Evolutionary conservation across 2,113 vertebrate genomes (phyloP), one percentile per base, ranked within the genome.

Genomic region (Microcebus tavaratra): DNA sequence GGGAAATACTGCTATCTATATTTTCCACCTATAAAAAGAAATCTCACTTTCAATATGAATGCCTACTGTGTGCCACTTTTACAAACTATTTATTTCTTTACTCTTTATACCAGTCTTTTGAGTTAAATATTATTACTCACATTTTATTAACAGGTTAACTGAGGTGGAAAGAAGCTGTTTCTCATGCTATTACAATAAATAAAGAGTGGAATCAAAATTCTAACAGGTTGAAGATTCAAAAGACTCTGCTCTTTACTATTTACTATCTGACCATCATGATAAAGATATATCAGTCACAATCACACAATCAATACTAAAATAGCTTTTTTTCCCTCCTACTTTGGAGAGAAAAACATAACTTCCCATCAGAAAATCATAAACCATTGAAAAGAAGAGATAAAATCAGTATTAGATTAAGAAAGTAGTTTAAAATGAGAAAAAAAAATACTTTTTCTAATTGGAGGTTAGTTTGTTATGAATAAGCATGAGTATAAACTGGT

Each of bases 341-440:
- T 86, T 87, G 9, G 5, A 87, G 15, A 59, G 10, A 92, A 92
- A 96, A 59, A 20, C 6, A 91, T 86, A 72, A 73, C 29, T 86
- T 65, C 34, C 93, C 39, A 59, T 55, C 50, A 91, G n/a, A 88
- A 92, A 91, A 93, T 72, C 31, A 79, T 59, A 80, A 59, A 78
- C 9, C 9, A n/a, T 34, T 80, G 36, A 9, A 45, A 59, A 21
- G 8, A 78, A 90, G 75, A 59, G 2, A 88, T 68, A 79, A 57
- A 70, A 55, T 89, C 72, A 70, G 11, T 27, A 75, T 42, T 70
- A 36, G 23, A 50, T 12, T 83, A 55, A 81, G 39, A 88, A 13
- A 36, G 3, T 9, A 73, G 25, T 68, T 91, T 93, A 94, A 84
- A 59, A 93, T 53, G 53, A 93, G 14, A 82, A 91, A 27, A 45